A percentile compares a stretch with the other conserved stretches of the same genome.
These are phyloP conservation scores for Calliphora vomitoria DNA, from an alignment of 2,888 invertebrate species.

Conservation along the genomic window DNA sequence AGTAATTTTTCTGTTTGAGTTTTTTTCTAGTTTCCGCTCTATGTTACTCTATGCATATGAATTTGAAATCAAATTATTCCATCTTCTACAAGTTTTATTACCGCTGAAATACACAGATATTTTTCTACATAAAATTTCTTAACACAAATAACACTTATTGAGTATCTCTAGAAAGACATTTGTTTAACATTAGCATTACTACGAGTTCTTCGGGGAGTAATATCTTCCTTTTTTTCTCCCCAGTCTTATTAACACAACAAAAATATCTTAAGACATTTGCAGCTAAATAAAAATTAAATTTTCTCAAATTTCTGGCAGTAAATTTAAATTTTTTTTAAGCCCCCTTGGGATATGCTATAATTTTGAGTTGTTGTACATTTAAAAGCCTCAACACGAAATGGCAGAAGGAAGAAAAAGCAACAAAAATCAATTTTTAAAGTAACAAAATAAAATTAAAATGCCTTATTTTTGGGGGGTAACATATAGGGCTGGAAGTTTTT, in stretches of 20 bases:
- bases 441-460: conserved; percentile 24
- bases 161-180: neutral
- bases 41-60: too few species aligned
- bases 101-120: neutral
- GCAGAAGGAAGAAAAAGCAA: neutral
- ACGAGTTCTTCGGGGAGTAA: neutral
- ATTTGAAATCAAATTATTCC: neutral
- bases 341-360: conserved; percentile 47
- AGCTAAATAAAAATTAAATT: conserved; percentile 13
- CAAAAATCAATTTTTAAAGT: conserved; percentile 38
- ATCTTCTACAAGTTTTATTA: neutral
- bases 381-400: neutral
- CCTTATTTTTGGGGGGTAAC: too few species aligned
- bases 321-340: conserved; percentile 24
- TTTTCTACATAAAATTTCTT: neutral
- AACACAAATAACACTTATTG: neutral
- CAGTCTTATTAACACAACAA: neutral
- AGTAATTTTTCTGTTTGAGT: too few species aligned
- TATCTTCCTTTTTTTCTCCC: neutral
- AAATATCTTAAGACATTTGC: neutral
- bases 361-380: neutral
- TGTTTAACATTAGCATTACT: neutral
- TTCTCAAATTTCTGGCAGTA: conserved; percentile 8
- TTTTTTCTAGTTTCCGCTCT: too few species aligned
- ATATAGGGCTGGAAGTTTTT: too few species aligned